Evolutionary conservation across 1,140 invertebrate genomes (phyloP), one percentile per base, ranked within the genome.

Genomic region (Agrypnia vestita): DNA sequence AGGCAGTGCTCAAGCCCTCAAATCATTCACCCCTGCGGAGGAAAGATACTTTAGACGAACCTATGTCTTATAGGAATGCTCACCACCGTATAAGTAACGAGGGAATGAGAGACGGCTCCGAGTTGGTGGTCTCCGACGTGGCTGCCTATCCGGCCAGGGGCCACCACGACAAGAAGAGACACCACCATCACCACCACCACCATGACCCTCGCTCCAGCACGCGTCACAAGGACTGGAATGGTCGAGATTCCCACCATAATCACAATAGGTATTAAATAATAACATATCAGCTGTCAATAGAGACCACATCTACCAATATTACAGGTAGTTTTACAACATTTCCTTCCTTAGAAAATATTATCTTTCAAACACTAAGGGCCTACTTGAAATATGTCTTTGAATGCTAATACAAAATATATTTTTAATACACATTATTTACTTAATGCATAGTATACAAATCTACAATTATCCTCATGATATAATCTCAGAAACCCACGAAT

Each of bases 131-230:
- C 4, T 94, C 92, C 19, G 95, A 96, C 85, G 93, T 93, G 0
- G 88, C 84, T 84, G 86, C 84, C 84, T 91, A 89, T 84, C 90
- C 85, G 75, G 88, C 84, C 80, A 86, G 83, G 80, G 89, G 84
- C 85, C 80, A 88, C 51, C 90, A 91, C 35, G 94, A 96, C 86
- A 95, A 96, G 86, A 93, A 94, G 67, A 91, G 93, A 51, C 94
- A 94, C 83, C 95, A 96, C 85, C 95, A 96, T 82, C 95, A 97
- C 79, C 95, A 96, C 84, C 94, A 96, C 84, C 94, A 95, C 86
- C 93, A 94, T 76, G 87, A 88, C 73, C 84, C 84, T n/a, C 82
- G 81, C 46, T 81, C 82, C 21, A 81, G 80, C 46, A 79, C 85
- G 10, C 85, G 86, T 59, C 86, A 85, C 44, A 84, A 84, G 62